Conservation (phyloP, 2,888 invertebrate species). For the Athalia circularis region DNA sequence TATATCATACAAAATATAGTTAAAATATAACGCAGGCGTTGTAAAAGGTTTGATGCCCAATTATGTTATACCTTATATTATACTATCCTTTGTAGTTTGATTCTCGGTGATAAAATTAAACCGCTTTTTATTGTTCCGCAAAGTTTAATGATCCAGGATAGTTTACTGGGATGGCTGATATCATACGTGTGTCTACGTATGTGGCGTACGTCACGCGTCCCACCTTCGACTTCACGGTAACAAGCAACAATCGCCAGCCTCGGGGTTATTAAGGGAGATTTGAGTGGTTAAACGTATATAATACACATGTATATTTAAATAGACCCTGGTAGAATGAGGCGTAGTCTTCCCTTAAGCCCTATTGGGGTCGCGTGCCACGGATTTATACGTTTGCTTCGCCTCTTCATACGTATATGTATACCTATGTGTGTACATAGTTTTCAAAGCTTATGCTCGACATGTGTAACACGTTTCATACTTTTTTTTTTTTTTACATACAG, state of each 20-base stretch:
- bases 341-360: constrained; percentile 37
- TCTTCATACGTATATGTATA: not conserved
- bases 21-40: not conserved
- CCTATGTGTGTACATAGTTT: not conserved
- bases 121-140: constrained; percentile 24
- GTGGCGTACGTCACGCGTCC: not conserved
- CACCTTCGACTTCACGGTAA: constrained; percentile 25
- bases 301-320: constrained; percentile 20
- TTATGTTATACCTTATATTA: not conserved
- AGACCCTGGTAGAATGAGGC: constrained; percentile 32
- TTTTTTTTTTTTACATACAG: no score
- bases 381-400: constrained; percentile 21
- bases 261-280: constrained; percentile 44
- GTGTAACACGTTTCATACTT: not conserved
- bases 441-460: not conserved
- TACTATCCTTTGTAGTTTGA: constrained; percentile 20
- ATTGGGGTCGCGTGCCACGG: constrained; percentile 43
- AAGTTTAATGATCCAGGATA: constrained; percentile 38
- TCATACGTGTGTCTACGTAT: no score
- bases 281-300: constrained; percentile 43
- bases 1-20: not conserved
- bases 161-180: not conserved
- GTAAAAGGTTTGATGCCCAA: constrained; percentile 36
- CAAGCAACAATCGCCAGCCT: constrained; percentile 38
- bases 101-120: constrained; percentile 41